Conservation (phyloP, 2,113 vertebrate genomes). For the Pleuronectes platessa region DNA sequence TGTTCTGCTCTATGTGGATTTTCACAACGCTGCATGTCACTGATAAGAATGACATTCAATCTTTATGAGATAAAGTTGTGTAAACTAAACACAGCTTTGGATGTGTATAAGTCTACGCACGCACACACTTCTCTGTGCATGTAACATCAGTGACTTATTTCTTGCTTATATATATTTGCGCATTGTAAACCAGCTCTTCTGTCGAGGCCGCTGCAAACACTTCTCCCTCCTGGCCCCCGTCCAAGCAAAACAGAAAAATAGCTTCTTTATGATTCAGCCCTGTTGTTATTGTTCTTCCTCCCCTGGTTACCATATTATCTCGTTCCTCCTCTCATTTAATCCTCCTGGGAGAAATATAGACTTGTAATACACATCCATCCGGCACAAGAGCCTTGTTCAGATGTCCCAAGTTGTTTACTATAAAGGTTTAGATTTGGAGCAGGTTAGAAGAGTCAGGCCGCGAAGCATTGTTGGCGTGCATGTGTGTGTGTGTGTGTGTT, state of each 20-base stretch:
- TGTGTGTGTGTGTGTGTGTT: constrained; percentile 48
- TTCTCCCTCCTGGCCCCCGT: constrained; percentile 66
- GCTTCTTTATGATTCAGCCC: constrained; percentile 81
- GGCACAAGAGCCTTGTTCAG: constrained; percentile 74
- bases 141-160: constrained; percentile 52
- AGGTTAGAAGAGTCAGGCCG: constrained; percentile 69
- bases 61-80: constrained; percentile 20
- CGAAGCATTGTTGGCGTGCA: constrained; percentile 32
- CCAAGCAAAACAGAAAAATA: constrained; percentile 84
- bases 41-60: constrained; percentile 35
- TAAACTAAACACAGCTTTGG: constrained; percentile 32
- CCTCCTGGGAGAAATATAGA: constrained; percentile 77
- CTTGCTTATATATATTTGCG: constrained; percentile 45
- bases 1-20: not conserved
- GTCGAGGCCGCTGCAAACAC: constrained; percentile 42
- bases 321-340: constrained; percentile 64
- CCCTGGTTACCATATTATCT: constrained; percentile 81
- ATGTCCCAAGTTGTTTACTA: constrained; percentile 82
- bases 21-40: constrained; percentile 23
- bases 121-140: not conserved
- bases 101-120: not conserved
- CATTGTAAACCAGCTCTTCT: constrained; percentile 42
- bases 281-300: constrained; percentile 82
- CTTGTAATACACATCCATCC: constrained; percentile 79
- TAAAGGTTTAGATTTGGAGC: constrained; percentile 83